Conservation (phyloP, 2,888 invertebrate genomes). For the Troglohyphantes excavatus region DNA sequence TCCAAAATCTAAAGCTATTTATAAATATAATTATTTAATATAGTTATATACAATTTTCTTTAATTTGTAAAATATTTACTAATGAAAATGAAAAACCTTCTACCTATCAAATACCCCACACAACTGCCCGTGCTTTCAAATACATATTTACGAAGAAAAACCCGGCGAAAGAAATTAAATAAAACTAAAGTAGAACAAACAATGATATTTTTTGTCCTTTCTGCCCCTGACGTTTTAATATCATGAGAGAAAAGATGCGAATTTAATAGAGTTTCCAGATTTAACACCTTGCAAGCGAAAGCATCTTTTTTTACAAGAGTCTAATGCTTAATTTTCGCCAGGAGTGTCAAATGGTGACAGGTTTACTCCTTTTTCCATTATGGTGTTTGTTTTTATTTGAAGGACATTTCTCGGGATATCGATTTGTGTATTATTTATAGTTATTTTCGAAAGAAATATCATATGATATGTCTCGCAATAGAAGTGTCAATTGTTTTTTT, state of each 20-base stretch:
- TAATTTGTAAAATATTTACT: no score
- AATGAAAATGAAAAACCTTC: no score
- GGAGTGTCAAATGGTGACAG: neutral
- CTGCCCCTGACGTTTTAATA: neutral
- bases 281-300: neutral
- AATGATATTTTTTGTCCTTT: neutral
- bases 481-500: no score
- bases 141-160: no score
- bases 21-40: no score
- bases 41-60: no score
- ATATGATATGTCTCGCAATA: no score
- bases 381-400: neutral
- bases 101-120: no score
- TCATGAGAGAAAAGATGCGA: neutral
- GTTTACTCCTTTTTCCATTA: neutral
- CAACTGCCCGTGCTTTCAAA: no score
- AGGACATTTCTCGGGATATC: neutral
- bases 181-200: neutral
- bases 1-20: no score
- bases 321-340: neutral
- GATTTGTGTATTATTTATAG: neutral
- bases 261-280: conserved; percentile 13
- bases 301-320: neutral
- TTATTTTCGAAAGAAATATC: no score
- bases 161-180: neutral